Evolutionary conservation across 2,888 invertebrate species (phyloP).

Genomic region (Tetragnatha montana): DNA sequence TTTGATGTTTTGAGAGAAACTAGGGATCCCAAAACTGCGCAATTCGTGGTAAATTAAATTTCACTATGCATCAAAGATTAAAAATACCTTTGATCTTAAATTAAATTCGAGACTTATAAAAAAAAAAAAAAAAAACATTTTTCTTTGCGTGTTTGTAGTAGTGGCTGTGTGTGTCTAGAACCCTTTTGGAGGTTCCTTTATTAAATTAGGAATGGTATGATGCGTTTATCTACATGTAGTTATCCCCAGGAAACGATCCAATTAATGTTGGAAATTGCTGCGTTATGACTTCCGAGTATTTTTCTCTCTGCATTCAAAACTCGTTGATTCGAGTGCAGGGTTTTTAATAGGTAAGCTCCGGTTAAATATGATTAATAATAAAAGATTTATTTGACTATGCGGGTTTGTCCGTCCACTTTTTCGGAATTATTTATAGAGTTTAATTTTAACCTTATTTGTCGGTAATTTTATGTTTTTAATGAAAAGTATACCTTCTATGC

Average conservation of each 20-base stretch:
- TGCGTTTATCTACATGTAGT: not conserved
- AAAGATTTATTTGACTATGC: no score
- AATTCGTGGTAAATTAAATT: constrained; percentile 40
- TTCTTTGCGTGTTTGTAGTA: not conserved
- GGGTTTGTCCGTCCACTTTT: no score
- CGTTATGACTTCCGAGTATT: not conserved
- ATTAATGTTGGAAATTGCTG: not conserved
- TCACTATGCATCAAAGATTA: constrained; percentile 43
- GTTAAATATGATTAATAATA: no score
- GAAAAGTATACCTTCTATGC: no score
- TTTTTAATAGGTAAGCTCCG: no score
- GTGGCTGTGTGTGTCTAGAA: not conserved
- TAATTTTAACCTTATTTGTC: no score
- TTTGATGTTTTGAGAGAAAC: constrained; percentile 10
- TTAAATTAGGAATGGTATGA: not conserved
- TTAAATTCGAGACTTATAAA: constrained; percentile 53
- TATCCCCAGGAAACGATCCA: not conserved
- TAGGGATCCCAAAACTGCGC: constrained; percentile 7
- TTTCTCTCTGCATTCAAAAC: not conserved
- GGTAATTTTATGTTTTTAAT: no score
- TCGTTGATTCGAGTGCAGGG: not conserved
- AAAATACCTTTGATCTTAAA: constrained; percentile 59
- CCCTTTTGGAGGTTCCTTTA: not conserved
- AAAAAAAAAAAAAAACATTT: constrained; percentile 2
- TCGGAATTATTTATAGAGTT: no score